Percentiles rank a stretch among this genome's conserved stretches.
phyloP scores from a whole-genome alignment of 2,113 vertebrate species.

The Nestor notabilis region DNA sequence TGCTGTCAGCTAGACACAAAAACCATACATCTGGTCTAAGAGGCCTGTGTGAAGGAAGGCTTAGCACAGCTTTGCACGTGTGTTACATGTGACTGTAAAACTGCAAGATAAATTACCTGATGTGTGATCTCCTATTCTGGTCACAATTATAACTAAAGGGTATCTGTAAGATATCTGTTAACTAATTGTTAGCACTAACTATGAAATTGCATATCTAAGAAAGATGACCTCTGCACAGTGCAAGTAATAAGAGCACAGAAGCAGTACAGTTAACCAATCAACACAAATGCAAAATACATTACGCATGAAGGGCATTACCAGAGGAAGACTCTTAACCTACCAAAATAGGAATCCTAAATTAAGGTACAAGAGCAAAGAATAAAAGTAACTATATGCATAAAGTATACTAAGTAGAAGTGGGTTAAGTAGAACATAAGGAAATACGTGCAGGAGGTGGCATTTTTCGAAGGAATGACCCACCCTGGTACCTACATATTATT shows the following conservation, averaged over 20 bases:
- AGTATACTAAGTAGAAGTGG: neutral
- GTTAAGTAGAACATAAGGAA: neutral
- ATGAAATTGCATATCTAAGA: neutral
- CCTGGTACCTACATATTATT: neutral
- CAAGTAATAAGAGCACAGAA: neutral
- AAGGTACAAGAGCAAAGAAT: neutral
- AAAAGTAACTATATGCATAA: neutral
- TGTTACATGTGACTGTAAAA: neutral
- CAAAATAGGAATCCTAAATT: neutral
- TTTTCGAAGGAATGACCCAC: neutral
- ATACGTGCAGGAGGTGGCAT: neutral
- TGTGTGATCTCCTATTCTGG: neutral
- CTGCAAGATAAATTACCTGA: neutral
- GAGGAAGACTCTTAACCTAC: neutral
- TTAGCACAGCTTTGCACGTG: neutral
- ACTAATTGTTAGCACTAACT: neutral
- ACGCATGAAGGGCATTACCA: neutral
- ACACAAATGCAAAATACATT: neutral
- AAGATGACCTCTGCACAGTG: neutral
- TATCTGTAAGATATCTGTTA: neutral
- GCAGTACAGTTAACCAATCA: neutral
- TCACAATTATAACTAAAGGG: neutral
- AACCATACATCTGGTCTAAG: neutral
- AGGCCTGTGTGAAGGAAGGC: neutral
- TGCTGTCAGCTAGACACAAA: neutral